These are phyloP conservation scores for Diorhabda carinulata DNA, from an alignment of 1,140 invertebrate genomes.

Conservation along the genomic window DNA sequence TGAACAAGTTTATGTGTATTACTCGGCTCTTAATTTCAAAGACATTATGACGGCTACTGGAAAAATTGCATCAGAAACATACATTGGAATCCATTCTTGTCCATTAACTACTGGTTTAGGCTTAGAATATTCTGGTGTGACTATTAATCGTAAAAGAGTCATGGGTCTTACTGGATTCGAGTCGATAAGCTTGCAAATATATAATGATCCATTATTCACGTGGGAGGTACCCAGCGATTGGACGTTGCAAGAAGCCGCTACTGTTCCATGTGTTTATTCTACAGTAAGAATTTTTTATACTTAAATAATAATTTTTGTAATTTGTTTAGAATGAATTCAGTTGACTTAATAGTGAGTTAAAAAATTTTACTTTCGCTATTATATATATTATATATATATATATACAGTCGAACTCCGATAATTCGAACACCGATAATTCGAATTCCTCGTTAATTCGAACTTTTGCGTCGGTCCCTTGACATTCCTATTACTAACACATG, in stretches of 20 bases:
- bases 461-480: no score
- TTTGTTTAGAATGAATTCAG: no score
- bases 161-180: conserved; percentile 62
- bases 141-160: conserved; percentile 54
- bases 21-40: conserved; percentile 69
- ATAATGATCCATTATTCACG: conserved; percentile 52
- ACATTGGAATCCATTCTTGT: not conserved
- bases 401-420: no score
- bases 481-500: no score
- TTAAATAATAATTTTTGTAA: conserved; percentile 7
- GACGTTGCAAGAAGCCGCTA: conserved; percentile 81
- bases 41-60: conserved; percentile 76
- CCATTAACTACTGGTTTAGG: conserved; percentile 56
- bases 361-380: no score
- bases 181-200: conserved; percentile 57
- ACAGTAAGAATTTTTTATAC: conserved; percentile 49
- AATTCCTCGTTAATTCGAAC: no score
- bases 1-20: conserved; percentile 49
- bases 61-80: conserved; percentile 50
- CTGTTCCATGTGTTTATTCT: conserved; percentile 79
- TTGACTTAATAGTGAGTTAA: no score
- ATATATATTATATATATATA: no score
- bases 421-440: no score
- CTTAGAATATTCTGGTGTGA: conserved; percentile 66
- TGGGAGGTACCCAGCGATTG: conserved; percentile 81